Evolutionary conservation across 2,113 vertebrate genomes (phyloP).

Genomic region (Sturnira hondurensis): DNA sequence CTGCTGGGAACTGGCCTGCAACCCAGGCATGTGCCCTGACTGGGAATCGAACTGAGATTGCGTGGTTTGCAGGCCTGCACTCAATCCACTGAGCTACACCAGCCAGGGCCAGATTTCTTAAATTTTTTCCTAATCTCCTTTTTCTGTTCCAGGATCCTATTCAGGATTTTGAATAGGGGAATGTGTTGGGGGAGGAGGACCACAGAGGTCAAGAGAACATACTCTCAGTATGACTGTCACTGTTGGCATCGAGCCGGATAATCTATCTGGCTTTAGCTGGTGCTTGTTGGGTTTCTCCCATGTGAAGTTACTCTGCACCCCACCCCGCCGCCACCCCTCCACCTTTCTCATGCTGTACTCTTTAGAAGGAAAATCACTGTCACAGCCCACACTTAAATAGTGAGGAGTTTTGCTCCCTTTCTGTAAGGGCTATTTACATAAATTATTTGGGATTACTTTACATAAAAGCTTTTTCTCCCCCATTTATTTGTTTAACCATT

Average conservation of each 20-base stretch:
- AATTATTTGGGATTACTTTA: constrained; percentile 30
- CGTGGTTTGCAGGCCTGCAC: too few species aligned
- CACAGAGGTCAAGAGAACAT: not conserved
- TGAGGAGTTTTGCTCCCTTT: not conserved
- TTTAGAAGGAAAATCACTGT: not conserved
- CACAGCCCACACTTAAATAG: not conserved
- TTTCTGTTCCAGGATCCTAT: not conserved
- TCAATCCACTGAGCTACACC: too few species aligned
- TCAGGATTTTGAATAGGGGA: not conserved
- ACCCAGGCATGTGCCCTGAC: too few species aligned
- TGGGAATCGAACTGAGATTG: too few species aligned
- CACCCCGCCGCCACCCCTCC: too few species aligned
- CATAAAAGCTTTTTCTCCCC: not conserved
- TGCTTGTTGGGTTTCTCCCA: not conserved
- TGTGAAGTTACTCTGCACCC: not conserved
- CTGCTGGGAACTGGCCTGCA: too few species aligned
- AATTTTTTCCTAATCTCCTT: not conserved
- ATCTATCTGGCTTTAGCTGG: not conserved
- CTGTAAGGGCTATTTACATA: not conserved
- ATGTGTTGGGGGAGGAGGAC: not conserved
- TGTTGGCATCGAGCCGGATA: not conserved
- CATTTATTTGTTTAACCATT: not conserved
- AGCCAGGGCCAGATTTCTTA: too few species aligned
- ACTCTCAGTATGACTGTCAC: not conserved
- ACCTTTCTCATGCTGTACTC: not conserved